Evolutionary conservation across 2,113 vertebrate species (phyloP).

Genomic region (Aix galericulata): DNA sequence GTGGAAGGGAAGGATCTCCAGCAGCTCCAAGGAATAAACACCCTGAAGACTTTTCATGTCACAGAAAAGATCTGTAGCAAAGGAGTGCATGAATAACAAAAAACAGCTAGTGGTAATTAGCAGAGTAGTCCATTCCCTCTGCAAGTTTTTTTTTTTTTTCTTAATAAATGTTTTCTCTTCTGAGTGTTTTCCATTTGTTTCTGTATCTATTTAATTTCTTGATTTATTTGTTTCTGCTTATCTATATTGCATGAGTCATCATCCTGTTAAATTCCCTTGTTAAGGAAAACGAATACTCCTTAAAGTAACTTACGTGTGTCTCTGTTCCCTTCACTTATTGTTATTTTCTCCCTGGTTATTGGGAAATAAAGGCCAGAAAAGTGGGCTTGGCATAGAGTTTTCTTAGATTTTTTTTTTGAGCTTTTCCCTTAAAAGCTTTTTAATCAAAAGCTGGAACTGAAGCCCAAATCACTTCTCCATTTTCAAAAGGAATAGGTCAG

Average conservation of each 20-base stretch:
- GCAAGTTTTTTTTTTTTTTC: too few relatives aligned
- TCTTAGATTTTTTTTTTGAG: neutral
- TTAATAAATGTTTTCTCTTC: neutral
- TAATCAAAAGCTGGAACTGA: constrained; percentile 42
- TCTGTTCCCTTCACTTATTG: neutral
- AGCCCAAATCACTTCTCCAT: neutral
- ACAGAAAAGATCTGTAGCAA: neutral
- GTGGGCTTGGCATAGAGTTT: neutral
- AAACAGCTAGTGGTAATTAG: accelerated
- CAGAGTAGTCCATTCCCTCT: neutral
- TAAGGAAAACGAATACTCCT: constrained; percentile 14
- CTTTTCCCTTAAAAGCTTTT: constrained; percentile 48
- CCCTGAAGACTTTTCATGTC: neutral
- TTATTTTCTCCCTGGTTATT: constrained; percentile 8
- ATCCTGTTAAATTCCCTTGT: neutral
- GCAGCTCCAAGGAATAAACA: neutral
- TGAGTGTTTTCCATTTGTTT: neutral
- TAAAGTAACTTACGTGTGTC: neutral
- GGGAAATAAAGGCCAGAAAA: constrained; percentile 42
- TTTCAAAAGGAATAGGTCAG: constrained; percentile 50
- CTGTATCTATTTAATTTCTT: constrained; percentile 11
- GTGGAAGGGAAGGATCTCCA: neutral
- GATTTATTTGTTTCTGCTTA: constrained; percentile 25
- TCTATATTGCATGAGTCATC: constrained; percentile 2
- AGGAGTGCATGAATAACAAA: neutral